Base-by-base conservation (phyloP, 1,140 invertebrate species). In the Akabosia matsudoensis region DNA sequence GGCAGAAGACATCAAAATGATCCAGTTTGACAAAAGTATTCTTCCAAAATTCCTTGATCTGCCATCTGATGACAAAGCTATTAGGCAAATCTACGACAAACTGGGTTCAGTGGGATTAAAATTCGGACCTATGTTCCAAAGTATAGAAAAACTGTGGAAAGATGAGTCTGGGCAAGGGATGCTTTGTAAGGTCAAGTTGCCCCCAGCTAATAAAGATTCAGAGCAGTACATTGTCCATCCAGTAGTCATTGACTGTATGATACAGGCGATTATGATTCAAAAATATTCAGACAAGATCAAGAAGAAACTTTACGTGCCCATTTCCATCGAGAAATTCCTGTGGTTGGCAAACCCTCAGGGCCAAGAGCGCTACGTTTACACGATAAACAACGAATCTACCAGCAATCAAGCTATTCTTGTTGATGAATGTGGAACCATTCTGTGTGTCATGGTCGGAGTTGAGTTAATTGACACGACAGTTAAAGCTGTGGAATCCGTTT, bases 111-210 rank as follows among this genome's bases (percentile, higher is more conserved):
- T 77, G 16, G 78, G 78, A 64, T 33, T 79, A n/a, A 61, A 34
- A 28, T 77, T 79, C 33, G 78, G 78, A 10, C 64, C 72, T 0
- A 75, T 33, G 1, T 79, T 79, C 28, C 75, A 79, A 54, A 76
- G 73, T 64, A 71, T 79, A 3, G 33, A 52, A 13, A 18, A 37
- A 0, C 54, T 74, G 16, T 77, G 75, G 78, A 74, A 34, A 24
- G 18, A 24, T 45, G 73, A 74, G 0, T 45, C 67, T 28, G 70
- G 37, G n/a, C 24, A 76, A 1, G 70, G 37, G 13, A 24, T 79
- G 3, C 67, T 79, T 0, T 72, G 70, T 1, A 64, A 74, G 33
- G 73, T 79, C 7, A 54, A 70, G 16, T 10, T 73, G 26, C 78
- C 78, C 14, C 14, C 73, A 24, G 78, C n/a, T n/a, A n/a, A 24